These are phyloP conservation scores for Antrozous pallidus DNA, from an alignment of 2,797 vertebrate genomes.

Conservation along the genomic window DNA sequence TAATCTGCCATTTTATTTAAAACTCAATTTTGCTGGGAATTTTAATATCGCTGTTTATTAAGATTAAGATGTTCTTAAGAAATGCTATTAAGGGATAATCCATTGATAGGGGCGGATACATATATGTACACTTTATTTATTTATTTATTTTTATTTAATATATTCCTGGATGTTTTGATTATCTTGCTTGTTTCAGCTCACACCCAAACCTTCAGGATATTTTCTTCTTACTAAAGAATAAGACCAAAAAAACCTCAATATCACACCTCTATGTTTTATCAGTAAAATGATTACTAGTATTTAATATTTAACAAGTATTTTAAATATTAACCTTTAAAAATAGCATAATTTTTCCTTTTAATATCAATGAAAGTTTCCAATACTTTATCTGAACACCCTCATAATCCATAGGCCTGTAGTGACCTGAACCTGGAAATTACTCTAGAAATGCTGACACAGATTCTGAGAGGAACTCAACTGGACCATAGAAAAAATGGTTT, in stretches of 20 bases:
- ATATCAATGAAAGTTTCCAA: not conserved
- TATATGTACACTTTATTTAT: not conserved
- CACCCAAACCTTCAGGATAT: not conserved
- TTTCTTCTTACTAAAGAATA: constrained; percentile 3
- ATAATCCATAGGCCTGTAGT: not conserved
- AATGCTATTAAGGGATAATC: not conserved
- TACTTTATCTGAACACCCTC: not conserved
- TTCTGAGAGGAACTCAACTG: not conserved
- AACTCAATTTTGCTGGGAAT: not conserved
- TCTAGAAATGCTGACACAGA: not conserved
- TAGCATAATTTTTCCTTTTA: not conserved
- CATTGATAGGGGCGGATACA: not conserved
- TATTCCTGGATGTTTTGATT: constrained; percentile 3
- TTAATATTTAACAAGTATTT: not conserved
- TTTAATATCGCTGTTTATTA: constrained; percentile 27
- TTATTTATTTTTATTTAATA: not conserved
- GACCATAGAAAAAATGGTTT: not conserved
- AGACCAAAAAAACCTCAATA: not conserved
- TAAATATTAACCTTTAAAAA: not conserved
- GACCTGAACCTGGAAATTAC: not conserved
- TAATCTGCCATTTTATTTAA: not conserved
- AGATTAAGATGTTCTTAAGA: constrained; percentile 25
- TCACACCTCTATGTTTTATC: not conserved
- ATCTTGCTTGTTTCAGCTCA: not conserved
- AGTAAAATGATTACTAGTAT: not conserved